Percentiles rank a stretch among this genome's conserved stretches.
Evolutionary conservation across 2,888 invertebrate genomes (phyloP).

Genomic region (Leptopterna dolabrata): DNA sequence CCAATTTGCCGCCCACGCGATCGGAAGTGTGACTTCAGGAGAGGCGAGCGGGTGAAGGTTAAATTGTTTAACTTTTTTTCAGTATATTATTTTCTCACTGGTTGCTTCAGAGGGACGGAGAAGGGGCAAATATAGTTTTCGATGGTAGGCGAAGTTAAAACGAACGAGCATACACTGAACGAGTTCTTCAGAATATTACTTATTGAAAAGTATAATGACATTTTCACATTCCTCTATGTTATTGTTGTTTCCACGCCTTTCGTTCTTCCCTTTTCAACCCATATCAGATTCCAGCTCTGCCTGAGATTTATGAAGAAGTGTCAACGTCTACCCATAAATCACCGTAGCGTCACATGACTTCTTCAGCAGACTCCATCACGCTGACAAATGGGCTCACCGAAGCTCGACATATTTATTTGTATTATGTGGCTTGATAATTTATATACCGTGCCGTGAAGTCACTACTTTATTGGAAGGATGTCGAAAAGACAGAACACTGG

Average conservation of each 20-base stretch:
- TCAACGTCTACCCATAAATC: conserved; percentile 16
- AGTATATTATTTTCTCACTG: too few species aligned
- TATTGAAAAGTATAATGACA: background rate
- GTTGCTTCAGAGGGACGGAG: too few species aligned
- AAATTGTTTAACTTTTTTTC: too few species aligned
- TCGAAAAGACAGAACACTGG: too few species aligned
- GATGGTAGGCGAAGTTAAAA: too few species aligned
- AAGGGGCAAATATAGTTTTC: too few species aligned
- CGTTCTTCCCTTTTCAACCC: background rate
- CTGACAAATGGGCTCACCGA: conserved; percentile 1
- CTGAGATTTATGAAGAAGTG: conserved; percentile 15
- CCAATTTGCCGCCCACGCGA: too few species aligned
- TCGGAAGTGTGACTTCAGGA: too few species aligned
- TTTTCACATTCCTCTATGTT: background rate
- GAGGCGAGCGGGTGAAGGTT: too few species aligned
- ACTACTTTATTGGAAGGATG: background rate
- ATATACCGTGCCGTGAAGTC: background rate
- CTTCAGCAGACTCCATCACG: background rate
- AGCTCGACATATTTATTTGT: conserved; percentile 7
- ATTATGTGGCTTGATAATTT: background rate
- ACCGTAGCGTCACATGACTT: conserved; percentile 24
- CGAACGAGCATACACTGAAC: too few species aligned
- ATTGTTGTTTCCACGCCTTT: background rate
- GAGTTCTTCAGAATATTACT: background rate
- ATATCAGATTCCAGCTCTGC: conserved; percentile 10